These are phyloP conservation scores for Junonia oenone DNA, from an alignment of 2,888 invertebrate genomes.

Conservation along the genomic window DNA sequence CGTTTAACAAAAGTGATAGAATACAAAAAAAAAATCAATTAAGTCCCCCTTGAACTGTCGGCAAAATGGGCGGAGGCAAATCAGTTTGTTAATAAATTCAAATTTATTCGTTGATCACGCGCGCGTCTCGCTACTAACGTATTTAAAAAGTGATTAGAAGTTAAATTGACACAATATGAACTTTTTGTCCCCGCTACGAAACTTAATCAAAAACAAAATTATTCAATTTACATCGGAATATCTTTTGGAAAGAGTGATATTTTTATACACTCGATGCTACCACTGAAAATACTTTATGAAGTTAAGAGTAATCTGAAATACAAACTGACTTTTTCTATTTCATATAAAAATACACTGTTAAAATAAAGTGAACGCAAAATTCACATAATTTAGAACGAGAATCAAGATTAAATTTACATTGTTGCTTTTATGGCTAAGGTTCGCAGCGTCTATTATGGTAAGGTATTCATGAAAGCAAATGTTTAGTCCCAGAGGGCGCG, in stretches of 20 bases:
- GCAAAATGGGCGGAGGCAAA: slow-evolving; percentile 54
- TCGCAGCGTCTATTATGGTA: slow-evolving; percentile 62
- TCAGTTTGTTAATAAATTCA: slow-evolving; percentile 74
- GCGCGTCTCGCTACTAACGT: slow-evolving; percentile 66
- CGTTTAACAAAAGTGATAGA: slow-evolving; percentile 28
- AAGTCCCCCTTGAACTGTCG: slow-evolving; percentile 63
- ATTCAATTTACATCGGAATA: slow-evolving; percentile 65
- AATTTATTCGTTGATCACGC: slow-evolving; percentile 76
- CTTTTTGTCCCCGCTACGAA: slow-evolving; percentile 63
- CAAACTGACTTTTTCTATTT: slow-evolving; percentile 21
- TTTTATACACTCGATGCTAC: slow-evolving; percentile 7
- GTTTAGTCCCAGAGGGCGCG: slow-evolving; percentile 59
- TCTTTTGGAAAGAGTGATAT: slow-evolving; percentile 17
- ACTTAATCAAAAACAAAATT: slow-evolving; percentile 67
- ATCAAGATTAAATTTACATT: slow-evolving; percentile 72
- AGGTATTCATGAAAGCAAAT: slow-evolving; percentile 73
- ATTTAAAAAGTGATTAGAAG: slow-evolving; percentile 79
- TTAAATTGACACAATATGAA: slow-evolving; percentile 79
- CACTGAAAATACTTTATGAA: slow-evolving; percentile 4
- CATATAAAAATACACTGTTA: slow-evolving; percentile 27
- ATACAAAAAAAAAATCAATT: slow-evolving; percentile 57
- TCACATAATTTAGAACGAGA: slow-evolving; percentile 54
- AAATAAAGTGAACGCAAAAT: slow-evolving; percentile 35
- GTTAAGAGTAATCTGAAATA: slow-evolving; percentile 12
- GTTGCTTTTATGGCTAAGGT: slow-evolving; percentile 57